Evolutionary conservation across 2,113 vertebrate genomes (phyloP).

Genomic region (Percopsis transmontana): DNA sequence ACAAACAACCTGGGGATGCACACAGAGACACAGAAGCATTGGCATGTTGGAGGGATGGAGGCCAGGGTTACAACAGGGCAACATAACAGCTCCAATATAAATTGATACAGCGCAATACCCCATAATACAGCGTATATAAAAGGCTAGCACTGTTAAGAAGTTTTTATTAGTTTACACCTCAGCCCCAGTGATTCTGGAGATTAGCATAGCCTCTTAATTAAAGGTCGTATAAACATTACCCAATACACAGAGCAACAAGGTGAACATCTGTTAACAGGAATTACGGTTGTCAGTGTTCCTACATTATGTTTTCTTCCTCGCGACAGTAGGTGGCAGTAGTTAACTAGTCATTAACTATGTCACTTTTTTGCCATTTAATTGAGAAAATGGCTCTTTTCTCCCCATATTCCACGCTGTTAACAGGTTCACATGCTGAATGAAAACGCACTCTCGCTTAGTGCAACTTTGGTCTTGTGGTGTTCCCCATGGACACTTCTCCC

Average conservation of each 20-base stretch:
- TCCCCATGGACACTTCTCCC: constrained; percentile 34
- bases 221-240: constrained; percentile 64
- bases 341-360: constrained; percentile 33
- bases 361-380: constrained; percentile 30
- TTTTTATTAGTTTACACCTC: constrained; percentile 42
- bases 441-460: constrained; percentile 25
- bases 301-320: constrained; percentile 26
- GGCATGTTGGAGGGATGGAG: background rate
- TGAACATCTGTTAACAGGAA: constrained; percentile 71
- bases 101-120: background rate
- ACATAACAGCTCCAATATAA: no score
- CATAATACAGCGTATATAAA: constrained; percentile 41
- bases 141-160: constrained; percentile 36
- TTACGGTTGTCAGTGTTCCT: constrained; percentile 45
- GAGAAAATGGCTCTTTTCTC: constrained; percentile 25
- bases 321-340: constrained; percentile 72
- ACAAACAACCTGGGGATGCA: constrained; percentile 82
- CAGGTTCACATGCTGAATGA: constrained; percentile 38
- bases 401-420: constrained; percentile 27
- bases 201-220: constrained; percentile 71
- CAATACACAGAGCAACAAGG: constrained; percentile 71
- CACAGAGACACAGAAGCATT: no score
- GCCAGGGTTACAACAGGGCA: background rate
- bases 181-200: constrained; percentile 50
- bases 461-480: constrained; percentile 30